Evolutionary conservation across 2,888 invertebrate genomes (phyloP).

Genomic region (Phengaris alcon): DNA sequence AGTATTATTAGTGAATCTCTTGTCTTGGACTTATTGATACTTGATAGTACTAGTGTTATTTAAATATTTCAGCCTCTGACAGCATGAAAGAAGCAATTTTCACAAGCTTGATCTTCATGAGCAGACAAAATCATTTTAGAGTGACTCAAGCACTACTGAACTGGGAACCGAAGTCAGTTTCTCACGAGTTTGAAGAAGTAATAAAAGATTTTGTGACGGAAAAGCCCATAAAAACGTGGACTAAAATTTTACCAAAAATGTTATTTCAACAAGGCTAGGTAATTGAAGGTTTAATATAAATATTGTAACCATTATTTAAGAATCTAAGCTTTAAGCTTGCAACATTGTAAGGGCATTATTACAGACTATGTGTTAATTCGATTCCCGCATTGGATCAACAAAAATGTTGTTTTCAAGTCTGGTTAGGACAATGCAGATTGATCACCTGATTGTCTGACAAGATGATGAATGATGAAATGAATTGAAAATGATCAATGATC

Average conservation of each 20-base stretch:
- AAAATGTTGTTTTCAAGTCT: too few species aligned
- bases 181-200: conserved; percentile 51
- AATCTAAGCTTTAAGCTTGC: not conserved
- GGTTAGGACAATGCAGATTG: too few species aligned
- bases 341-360: not conserved
- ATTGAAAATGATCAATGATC: too few species aligned
- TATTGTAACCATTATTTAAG: not conserved
- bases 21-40: not conserved
- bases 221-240: conserved; percentile 57
- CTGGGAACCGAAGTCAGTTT: conserved; percentile 54
- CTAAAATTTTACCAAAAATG: conserved; percentile 45
- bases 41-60: conserved; percentile 6
- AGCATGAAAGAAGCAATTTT: conserved; percentile 61
- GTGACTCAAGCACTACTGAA: conserved; percentile 52
- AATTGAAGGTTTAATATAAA: not conserved
- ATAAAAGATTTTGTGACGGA: conserved; percentile 55
- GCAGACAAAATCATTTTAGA: conserved; percentile 51
- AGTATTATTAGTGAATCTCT: not conserved
- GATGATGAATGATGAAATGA: too few species aligned
- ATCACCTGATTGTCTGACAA: too few species aligned
- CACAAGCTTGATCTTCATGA: conserved; percentile 59
- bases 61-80: conserved; percentile 53
- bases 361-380: too few species aligned
- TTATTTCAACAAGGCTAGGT: conserved; percentile 26
- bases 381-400: too few species aligned